Percentiles rank a stretch among this genome's conserved stretches.
phyloP scores from a whole-genome alignment of 1,140 invertebrate species.

The Drosophila ananassae region DNA sequence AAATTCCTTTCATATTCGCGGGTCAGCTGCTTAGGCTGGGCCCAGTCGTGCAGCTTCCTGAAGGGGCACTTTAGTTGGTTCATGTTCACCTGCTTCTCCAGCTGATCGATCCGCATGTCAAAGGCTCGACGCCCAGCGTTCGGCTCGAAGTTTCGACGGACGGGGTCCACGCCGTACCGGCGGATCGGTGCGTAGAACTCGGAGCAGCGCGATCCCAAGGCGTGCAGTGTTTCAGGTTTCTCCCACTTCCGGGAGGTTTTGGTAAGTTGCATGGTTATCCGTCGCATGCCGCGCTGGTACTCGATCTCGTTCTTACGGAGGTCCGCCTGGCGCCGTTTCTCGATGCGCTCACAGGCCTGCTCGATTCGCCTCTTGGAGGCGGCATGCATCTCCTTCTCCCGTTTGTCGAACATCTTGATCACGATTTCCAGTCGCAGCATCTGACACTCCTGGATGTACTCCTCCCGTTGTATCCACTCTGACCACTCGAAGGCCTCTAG shows the following conservation, averaged over 20 bases:
- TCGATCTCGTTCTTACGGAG: conserved; percentile 79
- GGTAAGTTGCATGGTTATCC: conserved; percentile 41
- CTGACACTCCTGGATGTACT: conserved; percentile 87
- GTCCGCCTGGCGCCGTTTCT: conserved; percentile 81
- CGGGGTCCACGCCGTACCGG: conserved; percentile 85
- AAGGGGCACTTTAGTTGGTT: conserved; percentile 61
- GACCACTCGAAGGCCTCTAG: conserved; percentile 82
- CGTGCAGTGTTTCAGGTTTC: conserved; percentile 84
- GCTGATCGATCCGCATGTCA: conserved; percentile 75
- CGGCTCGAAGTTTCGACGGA: conserved; percentile 78
- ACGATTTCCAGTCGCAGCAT: conserved; percentile 86
- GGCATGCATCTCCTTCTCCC: conserved; percentile 77
- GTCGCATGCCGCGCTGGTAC: conserved; percentile 78
- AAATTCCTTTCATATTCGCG: conserved; percentile 75
- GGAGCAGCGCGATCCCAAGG: conserved; percentile 84
- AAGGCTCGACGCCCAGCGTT: conserved; percentile 54
- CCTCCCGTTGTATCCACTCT: conserved; percentile 77
- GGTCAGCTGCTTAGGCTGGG: conserved; percentile 66
- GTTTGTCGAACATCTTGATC: conserved; percentile 83
- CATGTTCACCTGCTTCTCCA: conserved; percentile 63
- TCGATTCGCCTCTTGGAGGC: conserved; percentile 84
- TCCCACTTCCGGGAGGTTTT: conserved; percentile 54
- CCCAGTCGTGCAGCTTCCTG: conserved; percentile 70
- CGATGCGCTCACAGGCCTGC: conserved; percentile 73
- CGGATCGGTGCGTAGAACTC: conserved; percentile 85